Conservation (phyloP, 2,113 vertebrate genomes). For the Sceloporus tristichus region DNA sequence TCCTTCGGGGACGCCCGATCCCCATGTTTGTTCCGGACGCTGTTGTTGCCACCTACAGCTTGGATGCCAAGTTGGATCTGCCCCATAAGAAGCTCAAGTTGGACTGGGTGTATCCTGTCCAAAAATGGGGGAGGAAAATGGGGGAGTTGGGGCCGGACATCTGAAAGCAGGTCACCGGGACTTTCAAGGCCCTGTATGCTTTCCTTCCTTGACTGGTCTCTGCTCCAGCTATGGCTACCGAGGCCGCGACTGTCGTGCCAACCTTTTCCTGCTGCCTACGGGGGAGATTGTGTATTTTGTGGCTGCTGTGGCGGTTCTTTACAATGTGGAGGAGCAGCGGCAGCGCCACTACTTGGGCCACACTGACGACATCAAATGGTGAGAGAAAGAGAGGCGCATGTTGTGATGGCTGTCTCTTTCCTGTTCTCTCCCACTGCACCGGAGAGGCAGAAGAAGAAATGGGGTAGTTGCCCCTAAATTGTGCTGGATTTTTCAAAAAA, state of each 20-base stretch:
- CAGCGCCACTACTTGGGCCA: constrained; percentile 94
- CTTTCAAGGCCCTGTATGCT: fast-evolving
- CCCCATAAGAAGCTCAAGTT: constrained; percentile 86
- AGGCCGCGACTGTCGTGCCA: constrained; percentile 87
- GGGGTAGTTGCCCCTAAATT: no score
- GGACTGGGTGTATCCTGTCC: constrained; percentile 93
- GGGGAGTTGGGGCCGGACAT: background rate
- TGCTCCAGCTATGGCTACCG: constrained; percentile 88
- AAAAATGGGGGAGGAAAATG: background rate
- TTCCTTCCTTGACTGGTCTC: constrained; percentile 46
- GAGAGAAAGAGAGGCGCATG: constrained; percentile 30
- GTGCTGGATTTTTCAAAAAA: no score
- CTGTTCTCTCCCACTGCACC: fast-evolving
- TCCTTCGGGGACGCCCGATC: constrained; percentile 88
- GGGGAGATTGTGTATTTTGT: constrained; percentile 94
- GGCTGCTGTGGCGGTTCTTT: constrained; percentile 90
- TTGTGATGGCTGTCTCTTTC: fast-evolving
- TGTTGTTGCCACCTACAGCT: constrained; percentile 81
- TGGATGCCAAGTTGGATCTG: constrained; percentile 83
- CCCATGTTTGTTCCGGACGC: constrained; percentile 87
- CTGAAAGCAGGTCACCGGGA: background rate
- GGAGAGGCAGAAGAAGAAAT: background rate
- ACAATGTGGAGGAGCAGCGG: constrained; percentile 89
- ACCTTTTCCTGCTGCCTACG: constrained; percentile 90
- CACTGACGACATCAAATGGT: constrained; percentile 95